Conservation (phyloP, 2,113 vertebrate genomes). For the Ceyx melanurus region DNA sequence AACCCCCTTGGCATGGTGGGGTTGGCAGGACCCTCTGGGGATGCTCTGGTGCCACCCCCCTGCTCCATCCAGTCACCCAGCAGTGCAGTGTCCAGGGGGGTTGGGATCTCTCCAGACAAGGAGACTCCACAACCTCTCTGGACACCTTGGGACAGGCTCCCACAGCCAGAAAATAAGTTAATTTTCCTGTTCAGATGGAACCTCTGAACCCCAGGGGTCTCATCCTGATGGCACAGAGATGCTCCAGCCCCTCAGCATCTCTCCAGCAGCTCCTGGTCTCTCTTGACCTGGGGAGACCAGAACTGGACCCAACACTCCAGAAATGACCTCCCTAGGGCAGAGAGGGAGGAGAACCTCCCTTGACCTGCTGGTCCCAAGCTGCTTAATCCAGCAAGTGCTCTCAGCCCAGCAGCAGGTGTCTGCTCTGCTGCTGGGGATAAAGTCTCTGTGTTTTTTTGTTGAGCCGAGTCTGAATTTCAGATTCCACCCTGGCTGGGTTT, state of each 20-base stretch:
- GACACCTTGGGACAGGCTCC: background rate
- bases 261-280: too few relatives aligned
- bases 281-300: too few relatives aligned
- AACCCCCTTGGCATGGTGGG: background rate
- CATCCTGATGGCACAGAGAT: too few relatives aligned
- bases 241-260: too few relatives aligned
- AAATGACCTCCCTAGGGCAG: too few relatives aligned
- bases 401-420: background rate
- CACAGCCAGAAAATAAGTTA: background rate
- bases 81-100: too few relatives aligned
- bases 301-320: too few relatives aligned
- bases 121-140: background rate
- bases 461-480: background rate
- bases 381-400: too few relatives aligned
- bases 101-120: background rate
- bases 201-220: too few relatives aligned
- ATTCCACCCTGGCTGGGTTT: background rate
- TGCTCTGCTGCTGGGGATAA: accelerated
- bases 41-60: background rate
- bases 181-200: background rate
- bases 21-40: background rate
- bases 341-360: too few relatives aligned
- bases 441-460: background rate
- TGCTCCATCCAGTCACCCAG: background rate
- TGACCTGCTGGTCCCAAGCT: too few relatives aligned